phyloP scores from a whole-genome alignment of 2,113 vertebrate genomes.

The Steatornis caripensis region DNA sequence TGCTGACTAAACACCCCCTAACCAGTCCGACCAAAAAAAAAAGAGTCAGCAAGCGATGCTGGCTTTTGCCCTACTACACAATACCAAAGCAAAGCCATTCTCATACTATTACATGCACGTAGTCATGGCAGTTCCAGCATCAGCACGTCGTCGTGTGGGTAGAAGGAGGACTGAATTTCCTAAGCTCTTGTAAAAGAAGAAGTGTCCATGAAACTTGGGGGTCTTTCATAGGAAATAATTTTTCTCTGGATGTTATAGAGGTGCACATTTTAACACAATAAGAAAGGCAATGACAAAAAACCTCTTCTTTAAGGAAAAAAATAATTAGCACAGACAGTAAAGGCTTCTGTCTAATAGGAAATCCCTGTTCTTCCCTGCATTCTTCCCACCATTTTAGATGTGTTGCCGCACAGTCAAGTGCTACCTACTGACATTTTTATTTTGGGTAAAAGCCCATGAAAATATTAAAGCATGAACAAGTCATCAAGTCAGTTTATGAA shows the following conservation, averaged over 20 bases:
- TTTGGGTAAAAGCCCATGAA: slow-evolving; percentile 56
- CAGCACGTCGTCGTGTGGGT: not conserved
- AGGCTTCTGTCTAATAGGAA: not conserved
- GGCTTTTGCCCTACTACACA: not conserved
- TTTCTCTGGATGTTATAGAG: not conserved
- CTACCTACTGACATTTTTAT: slow-evolving; percentile 45
- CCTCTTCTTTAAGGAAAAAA: not conserved
- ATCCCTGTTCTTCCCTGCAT: not conserved
- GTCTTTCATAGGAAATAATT: not conserved
- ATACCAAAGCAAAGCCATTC: not conserved
- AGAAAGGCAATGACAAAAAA: not conserved
- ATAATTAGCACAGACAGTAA: not conserved
- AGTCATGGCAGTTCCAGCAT: not conserved
- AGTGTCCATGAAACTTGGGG: not conserved
- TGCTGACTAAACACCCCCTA: not conserved
- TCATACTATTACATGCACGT: fast-evolving
- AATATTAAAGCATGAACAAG: slow-evolving; percentile 64
- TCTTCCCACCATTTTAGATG: slow-evolving; percentile 7
- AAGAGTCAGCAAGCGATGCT: not conserved
- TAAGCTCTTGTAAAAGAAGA: not conserved
- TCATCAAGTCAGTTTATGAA: slow-evolving; percentile 64
- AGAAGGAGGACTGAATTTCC: not conserved
- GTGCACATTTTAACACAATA: not conserved
- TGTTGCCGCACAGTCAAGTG: slow-evolving; percentile 58
- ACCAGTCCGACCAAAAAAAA: not conserved